Evolutionary conservation across 1,140 invertebrate genomes (phyloP).

Genomic region (Acromyrmex echinatior): DNA sequence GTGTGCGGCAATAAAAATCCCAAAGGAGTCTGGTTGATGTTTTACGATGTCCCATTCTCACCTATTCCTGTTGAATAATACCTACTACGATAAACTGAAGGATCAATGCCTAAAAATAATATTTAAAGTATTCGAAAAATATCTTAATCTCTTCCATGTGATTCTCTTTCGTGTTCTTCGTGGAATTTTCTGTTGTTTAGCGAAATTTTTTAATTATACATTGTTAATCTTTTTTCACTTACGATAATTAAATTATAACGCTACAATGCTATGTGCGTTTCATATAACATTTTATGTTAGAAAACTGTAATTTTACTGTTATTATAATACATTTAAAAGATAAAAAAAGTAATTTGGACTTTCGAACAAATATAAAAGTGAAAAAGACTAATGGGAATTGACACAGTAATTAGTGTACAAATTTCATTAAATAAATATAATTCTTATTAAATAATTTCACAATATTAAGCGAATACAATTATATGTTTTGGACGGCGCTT

Average conservation of each 20-base stretch:
- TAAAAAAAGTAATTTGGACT: too few relatives aligned
- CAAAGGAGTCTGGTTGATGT: neutral
- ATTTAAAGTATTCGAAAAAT: neutral
- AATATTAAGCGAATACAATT: too few relatives aligned
- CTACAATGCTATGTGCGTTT: neutral
- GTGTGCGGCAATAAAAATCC: conserved; percentile 16
- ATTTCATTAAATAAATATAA: too few relatives aligned
- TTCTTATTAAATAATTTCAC: too few relatives aligned
- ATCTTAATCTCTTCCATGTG: neutral
- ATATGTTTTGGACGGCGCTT: too few relatives aligned
- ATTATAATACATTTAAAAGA: neutral
- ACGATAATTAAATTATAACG: neutral
- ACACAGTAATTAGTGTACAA: too few relatives aligned
- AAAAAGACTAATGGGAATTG: too few relatives aligned
- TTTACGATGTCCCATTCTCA: neutral
- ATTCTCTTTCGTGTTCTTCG: neutral
- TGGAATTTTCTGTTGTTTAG: neutral
- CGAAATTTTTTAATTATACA: neutral
- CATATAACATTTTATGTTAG: neutral
- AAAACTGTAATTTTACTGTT: neutral
- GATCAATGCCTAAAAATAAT: neutral
- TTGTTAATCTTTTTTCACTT: neutral
- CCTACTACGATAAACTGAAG: neutral
- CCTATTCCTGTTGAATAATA: neutral
- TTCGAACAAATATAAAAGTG: too few relatives aligned